Base-by-base conservation (phyloP, 2,113 vertebrate genomes). In the Nyctibius bracteatus region DNA sequence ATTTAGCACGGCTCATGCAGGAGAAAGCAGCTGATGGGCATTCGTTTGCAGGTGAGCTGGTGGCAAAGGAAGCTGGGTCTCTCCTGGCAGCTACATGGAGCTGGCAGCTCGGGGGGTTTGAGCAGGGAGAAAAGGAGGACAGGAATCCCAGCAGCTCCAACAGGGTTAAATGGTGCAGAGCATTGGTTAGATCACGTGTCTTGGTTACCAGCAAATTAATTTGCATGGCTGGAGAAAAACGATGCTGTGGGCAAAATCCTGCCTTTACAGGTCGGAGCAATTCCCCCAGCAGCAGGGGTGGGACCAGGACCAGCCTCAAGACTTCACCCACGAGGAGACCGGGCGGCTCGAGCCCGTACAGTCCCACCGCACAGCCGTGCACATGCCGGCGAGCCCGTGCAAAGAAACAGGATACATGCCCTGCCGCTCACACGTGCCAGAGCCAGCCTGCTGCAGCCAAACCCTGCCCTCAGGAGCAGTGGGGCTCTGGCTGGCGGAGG, bases 401-500 rank as follows among this genome's bases (percentile, higher is more conserved):
- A 67, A 20, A 71, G 85, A 37, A 73, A 23, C 15, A 10, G 43
- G 51, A 68, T n/a, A 15, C 31, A 0, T 44, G 81, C n/a, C 66
- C 73, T 51, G 71, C 75, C 1, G 3, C 74, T 73, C 71, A 41
- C 85, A 46, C 3, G 46, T 96, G 94, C 93, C 78, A 49, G 73
- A 47, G 57, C 33, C 1, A 0, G 41, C 47, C 68, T 78, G 77
- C 49, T 17, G 1, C 57, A n/a, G 83, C 79, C 79, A 68, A 88
- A 47, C 44, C 71, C 88, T 95, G 88, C 81, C 86, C 82, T 55
- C 28, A 62, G 92, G 43, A 79, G 52, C 71, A 30, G 57, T 0
- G 0, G 31, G 59, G 73, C 19, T 81, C 16, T 0, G 1, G 62
- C 54, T 81, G 54, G 30, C 0, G 0, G 39, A 65, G 44, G 27